Evolutionary conservation across 2,888 invertebrate species (phyloP), one percentile per base, ranked within the genome.

Genomic region (Sarcophaga carnaria): DNA sequence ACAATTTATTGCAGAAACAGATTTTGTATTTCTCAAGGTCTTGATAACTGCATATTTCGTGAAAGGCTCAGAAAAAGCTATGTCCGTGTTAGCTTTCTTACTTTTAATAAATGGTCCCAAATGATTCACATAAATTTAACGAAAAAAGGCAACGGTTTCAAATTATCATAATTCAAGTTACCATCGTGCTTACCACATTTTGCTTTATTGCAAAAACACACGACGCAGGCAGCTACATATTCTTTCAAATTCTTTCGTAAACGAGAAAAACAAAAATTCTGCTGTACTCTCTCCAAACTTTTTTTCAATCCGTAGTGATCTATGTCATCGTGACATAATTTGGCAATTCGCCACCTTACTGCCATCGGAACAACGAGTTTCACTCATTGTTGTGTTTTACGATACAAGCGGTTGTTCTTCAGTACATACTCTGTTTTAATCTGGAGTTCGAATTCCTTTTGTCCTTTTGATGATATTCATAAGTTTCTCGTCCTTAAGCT

Each of bases 271-370:
- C 86, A 88, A 71, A 79, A 88, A n/a, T 76, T 63, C 12, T 72
- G 25, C 37, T 27, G 47, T 12, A 89, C 37, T 22, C 83, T 76
- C 10, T 79, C 63, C 2, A 87, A 25, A 6, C 84, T 89, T 62
- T 88, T 88, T 17, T 86, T 82, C 2, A 83, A 47, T 59, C 76
- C 86, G 64, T 80, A 89, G 69, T 89, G 88, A n/a, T 88, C 89
- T 1, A 80, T 27, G 25, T 87, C 81, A 60, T 89, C 88, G 37
- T 88, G 89, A 17, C 66, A 80, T 11, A 14, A 20, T 71, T 85
- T 82, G 10, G 76, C 82, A 2, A 89, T 63, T 76, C 80, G 72
- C 87, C 86, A 87, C 22, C 22, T 22, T 1, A 87, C 67, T 1
- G 70, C 60, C 74, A 83, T 85, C 1, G 88, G 86, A 12, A 88